phyloP scores from a whole-genome alignment of 2,888 invertebrate species.

The Ceraclea dissimilis region DNA sequence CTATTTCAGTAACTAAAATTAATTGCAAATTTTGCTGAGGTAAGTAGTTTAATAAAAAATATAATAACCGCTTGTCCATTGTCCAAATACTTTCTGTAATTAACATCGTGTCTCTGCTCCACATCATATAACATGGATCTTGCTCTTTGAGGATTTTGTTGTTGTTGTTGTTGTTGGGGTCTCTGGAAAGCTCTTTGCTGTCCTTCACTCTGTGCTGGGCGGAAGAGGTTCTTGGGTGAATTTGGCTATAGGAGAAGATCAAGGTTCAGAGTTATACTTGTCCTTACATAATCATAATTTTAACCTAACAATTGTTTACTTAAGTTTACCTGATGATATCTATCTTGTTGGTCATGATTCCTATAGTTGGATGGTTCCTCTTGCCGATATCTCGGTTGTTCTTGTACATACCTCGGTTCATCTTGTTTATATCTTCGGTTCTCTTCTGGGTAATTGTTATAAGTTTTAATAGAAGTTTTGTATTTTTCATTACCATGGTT shows the following conservation, averaged over 20 bases:
- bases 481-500: background rate
- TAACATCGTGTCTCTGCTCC: constrained; percentile 22
- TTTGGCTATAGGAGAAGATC: too few relatives aligned
- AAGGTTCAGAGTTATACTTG: too few relatives aligned
- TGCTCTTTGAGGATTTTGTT: background rate
- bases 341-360: too few relatives aligned
- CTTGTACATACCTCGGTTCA: constrained; percentile 33
- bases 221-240: background rate
- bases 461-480: constrained; percentile 34
- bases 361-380: too few relatives aligned
- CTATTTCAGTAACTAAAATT: too few relatives aligned
- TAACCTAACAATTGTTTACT: too few relatives aligned
- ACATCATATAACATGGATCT: constrained; percentile 24
- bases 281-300: background rate
- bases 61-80: constrained; percentile 20
- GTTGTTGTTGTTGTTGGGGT: background rate
- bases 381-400: constrained; percentile 40
- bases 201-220: background rate
- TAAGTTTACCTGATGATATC: too few relatives aligned
- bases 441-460: constrained; percentile 32
- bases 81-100: constrained; percentile 23
- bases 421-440: constrained; percentile 28
- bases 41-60: too few relatives aligned
- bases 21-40: too few relatives aligned
- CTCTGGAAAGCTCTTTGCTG: background rate